Evolutionary conservation across 2,797 vertebrate genomes (phyloP), one percentile per base, ranked within the genome.

Genomic region (Chloroceryle amazona): DNA sequence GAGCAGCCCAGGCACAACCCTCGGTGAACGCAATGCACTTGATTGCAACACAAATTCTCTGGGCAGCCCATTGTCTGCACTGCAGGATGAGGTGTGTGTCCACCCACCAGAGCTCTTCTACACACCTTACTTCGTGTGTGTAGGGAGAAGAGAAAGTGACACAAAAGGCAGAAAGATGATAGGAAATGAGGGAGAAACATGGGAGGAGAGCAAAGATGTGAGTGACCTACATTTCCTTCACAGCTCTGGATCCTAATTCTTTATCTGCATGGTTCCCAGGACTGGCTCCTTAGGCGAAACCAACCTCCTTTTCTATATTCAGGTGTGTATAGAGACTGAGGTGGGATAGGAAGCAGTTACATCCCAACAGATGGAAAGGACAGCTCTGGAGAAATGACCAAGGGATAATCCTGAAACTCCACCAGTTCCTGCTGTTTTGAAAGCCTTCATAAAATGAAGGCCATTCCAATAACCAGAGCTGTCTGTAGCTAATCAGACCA

Each of bases 1-100:
- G 8, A 33, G 21, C 14, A 16, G n/a, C 15, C 0, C 2, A 23
- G 33, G 13, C 47, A 61, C 0, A 8, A 52, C 14, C 14, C 19
- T 16, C 37, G 7, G 42, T 6, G 41, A 37, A 15, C 0, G 11
- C n/a, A 41, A 15, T 0, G 18, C n/a, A 35, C 29, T 4, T 1
- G 20, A 18, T 15, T 4, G 49, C 46, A 55, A 23, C 35, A 9
- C 2, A 0, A 9, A 29, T 4, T 71, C 46, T 68, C 6, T 1
- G 0, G 6, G 81, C 35, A 60, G 62, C 6, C 47, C 9, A 1
- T 8, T 17, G 60, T 70, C 72, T 25, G 54, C 28, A 6, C 8
- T 44, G 68, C 58, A 51, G 74, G 42, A 35, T 2, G 16, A 44
- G 33, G 41, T 5, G 25, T 23, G 39, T 8, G 67, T 31, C 49